Base-by-base conservation (phyloP, 2,888 invertebrate species). In the Philaethria dido region DNA sequence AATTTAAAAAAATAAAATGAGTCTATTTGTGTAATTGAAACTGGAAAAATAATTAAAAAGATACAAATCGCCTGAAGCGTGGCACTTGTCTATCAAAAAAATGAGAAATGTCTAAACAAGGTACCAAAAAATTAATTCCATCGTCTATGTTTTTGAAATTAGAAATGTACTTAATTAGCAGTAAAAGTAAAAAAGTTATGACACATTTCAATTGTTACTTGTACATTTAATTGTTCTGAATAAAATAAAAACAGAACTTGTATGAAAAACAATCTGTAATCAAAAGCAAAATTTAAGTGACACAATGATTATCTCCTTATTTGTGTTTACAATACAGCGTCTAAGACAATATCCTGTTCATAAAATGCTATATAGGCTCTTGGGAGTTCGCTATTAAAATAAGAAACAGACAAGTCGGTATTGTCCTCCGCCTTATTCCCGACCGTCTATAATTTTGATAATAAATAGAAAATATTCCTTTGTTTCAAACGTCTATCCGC, bases 391-490 rank as follows among this genome's bases (percentile, higher is more conserved):
- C 85, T 84, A 89, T 89, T 89, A 89, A 88, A 89, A 90, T 85
- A 89, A 89, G 86, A 84, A 77, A 77, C 77, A 77, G 80, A 74
- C 75, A 74, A 73, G 78, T 74, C 78, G 74, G 81, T 77, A 86
- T 91, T 90, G 89, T 91, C 84, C 84, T 78, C 74, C 72, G 69
- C 73, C 80, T 79, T 77, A 76, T 77, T 73, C 79, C 79, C 80
- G 75, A 78, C 82, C 71, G 86, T 81, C 89, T 84, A 89, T 89
- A 89, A 92, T 91, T 92, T 90, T 89, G 89, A 91, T 89, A 90
- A 92, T 89, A 91, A 88, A 81, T 89, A 89, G 91, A 89, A 88
- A 92, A 89, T 89, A 88, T 87, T 85, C 87, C 87, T 88, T 92
- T 92, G 91, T 92, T 83, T 86, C 74, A 74, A 77, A 73, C 82